Base-by-base conservation (phyloP, 2,888 invertebrate species). In the Odontomyia ornata region DNA sequence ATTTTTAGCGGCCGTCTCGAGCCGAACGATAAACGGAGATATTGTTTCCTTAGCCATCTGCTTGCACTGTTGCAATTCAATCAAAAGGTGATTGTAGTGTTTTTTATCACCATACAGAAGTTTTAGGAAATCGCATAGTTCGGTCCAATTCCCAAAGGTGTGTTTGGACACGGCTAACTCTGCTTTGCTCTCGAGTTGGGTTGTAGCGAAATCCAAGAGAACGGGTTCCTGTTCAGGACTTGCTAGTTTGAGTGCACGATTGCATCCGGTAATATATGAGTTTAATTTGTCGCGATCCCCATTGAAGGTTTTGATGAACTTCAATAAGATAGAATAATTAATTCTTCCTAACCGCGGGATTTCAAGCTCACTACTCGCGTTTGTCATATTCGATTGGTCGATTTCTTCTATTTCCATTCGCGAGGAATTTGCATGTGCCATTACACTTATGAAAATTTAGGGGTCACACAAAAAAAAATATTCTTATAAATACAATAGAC, bases 151-250 rank as follows among this genome's bases (percentile, higher is more conserved):
- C 18, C 28, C 21, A 25, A 77, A 75, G 21, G 57, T 28, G 43
- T 62, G 75, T n/a, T 76, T 77, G 1, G 75, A n/a, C 13, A 65
- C 65, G 1, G 71, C 75, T 1, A 67, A 1, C 57, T 77, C 77
- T 0, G 77, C 77, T 57, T 77, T 77, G 21, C 75, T 75, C 21
- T 72, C 73, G 13, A 77, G 28, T 46, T 69, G 77, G 0, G 77
- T 43, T 43, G 23, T 75, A 1, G 60, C 36, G 18, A 67, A 77
- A 18, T 52, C 67, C 15, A 77, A 43, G 1, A 77, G 36, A 13
- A 69, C n/a, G 18, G n/a, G 62, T 62, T 9, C 27, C 27, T 62
- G 25, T 62, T 62, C 62, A 11, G 25, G 27, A 4, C 27, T 11
- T 15, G 62, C 62, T 5, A 62, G 28, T 28, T 62, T 27, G n/a